Conservation (phyloP, 1,140 invertebrate genomes). For the Pantala flavescens region DNA sequence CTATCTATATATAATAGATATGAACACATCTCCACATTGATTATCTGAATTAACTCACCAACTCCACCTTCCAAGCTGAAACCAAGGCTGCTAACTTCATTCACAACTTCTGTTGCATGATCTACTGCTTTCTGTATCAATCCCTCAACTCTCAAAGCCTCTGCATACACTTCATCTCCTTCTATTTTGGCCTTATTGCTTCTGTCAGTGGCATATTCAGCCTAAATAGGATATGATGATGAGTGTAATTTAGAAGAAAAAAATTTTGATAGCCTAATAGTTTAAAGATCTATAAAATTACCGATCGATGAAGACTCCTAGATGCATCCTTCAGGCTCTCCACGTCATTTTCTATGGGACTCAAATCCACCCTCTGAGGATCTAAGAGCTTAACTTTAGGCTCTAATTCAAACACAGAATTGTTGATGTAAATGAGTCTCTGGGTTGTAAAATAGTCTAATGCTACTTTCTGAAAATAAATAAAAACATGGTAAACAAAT, state of each 20-base stretch:
- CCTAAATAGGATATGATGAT: slow-evolving; percentile 23
- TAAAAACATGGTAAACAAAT: slow-evolving; percentile 1
- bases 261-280: neutral
- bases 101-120: slow-evolving; percentile 40
- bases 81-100: slow-evolving; percentile 53
- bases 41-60: slow-evolving; percentile 30
- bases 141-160: slow-evolving; percentile 32
- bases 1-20: no score
- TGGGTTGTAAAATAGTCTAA: slow-evolving; percentile 68
- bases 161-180: slow-evolving; percentile 25
- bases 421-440: slow-evolving; percentile 60
- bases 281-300: slow-evolving; percentile 26
- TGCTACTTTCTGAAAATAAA: slow-evolving; percentile 46
- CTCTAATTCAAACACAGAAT: slow-evolving; percentile 47
- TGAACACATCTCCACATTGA: no score
- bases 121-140: slow-evolving; percentile 30
- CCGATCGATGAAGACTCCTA: slow-evolving; percentile 42
- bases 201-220: slow-evolving; percentile 28
- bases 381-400: slow-evolving; percentile 56
- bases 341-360: slow-evolving; percentile 47
- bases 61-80: slow-evolving; percentile 51
- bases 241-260: neutral
- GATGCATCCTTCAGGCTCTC: slow-evolving; percentile 41
- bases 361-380: slow-evolving; percentile 49
- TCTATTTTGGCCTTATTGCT: slow-evolving; percentile 27